Percentiles rank a stretch among this genome's conserved stretches.
These are phyloP conservation scores for Drosophila leontia DNA, from an alignment of 1,140 invertebrate genomes.

Conservation along the genomic window DNA sequence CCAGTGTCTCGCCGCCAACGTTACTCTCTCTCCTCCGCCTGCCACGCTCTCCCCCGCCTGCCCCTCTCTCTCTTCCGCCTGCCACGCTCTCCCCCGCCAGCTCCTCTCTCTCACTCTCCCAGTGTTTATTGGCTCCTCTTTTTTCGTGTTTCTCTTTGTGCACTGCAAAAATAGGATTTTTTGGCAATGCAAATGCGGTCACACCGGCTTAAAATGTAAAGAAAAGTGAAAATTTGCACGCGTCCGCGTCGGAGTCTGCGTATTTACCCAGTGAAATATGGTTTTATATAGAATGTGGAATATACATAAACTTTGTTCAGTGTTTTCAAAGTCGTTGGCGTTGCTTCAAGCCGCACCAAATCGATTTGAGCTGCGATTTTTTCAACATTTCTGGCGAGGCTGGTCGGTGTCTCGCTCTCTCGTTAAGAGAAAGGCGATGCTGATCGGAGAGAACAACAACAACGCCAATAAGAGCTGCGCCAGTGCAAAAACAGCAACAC, in stretches of 20 bases:
- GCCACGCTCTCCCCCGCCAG: too few species aligned
- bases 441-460: constrained; percentile 38
- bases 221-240: too few species aligned
- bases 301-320: background rate
- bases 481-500: background rate
- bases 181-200: background rate
- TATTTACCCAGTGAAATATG: too few species aligned
- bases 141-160: background rate
- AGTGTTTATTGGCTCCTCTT: background rate
- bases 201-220: background rate
- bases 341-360: constrained; percentile 37
- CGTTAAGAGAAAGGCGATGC: constrained; percentile 53
- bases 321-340: constrained; percentile 5
- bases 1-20: background rate
- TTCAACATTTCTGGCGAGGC: constrained; percentile 22
- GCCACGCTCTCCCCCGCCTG: background rate
- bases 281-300: background rate
- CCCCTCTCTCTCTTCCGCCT: too few species aligned
- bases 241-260: background rate
- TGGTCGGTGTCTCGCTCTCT: constrained; percentile 32
- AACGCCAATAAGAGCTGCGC: background rate
- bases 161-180: background rate
- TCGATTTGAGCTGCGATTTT: constrained; percentile 57
- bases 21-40: too few species aligned
- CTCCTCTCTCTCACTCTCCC: too few species aligned